phyloP scores from a whole-genome alignment of 2,113 vertebrate species.

The Zeus faber region DNA sequence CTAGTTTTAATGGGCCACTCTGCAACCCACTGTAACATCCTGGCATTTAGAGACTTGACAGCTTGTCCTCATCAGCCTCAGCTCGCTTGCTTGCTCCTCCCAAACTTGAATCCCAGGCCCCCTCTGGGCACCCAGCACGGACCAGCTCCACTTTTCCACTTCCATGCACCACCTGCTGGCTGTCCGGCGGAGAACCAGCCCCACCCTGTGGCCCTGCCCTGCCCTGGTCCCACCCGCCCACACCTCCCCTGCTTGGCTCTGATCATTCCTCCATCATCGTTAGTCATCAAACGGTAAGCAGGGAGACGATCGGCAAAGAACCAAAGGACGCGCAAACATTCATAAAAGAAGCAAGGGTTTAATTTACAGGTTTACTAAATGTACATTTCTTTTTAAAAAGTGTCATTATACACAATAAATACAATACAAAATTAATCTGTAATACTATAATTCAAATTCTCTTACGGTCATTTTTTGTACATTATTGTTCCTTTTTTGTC shows the following conservation, averaged over 20 bases:
- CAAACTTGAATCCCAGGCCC: conserved; percentile 26
- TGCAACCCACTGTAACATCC: conserved; percentile 2
- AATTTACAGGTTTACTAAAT: conserved; percentile 99
- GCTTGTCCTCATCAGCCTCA: conserved; percentile 13
- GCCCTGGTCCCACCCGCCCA: not conserved
- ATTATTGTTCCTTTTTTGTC: conserved; percentile 72
- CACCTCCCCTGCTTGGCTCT: not conserved
- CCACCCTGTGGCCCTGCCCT: not conserved
- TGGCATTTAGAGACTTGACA: conserved; percentile 10
- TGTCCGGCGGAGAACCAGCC: conserved; percentile 17
- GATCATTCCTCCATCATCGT: conserved; percentile 16
- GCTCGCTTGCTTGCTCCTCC: conserved; percentile 23
- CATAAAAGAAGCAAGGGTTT: conserved; percentile 92
- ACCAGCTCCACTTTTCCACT: conserved; percentile 24
- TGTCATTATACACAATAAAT: conserved; percentile 98
- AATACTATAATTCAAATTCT: conserved; percentile 92
- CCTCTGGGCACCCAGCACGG: not conserved
- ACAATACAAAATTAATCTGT: conserved; percentile 99
- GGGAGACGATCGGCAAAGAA: not conserved
- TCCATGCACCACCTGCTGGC: conserved; percentile 66
- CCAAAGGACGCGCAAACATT: conserved; percentile 43
- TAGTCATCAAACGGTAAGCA: conserved; percentile 26
- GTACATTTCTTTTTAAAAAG: conserved; percentile 96
- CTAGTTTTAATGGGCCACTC: too few relatives aligned
- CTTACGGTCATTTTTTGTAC: conserved; percentile 76